phyloP scores from a whole-genome alignment of 2,797 vertebrate species.

The Lophius americanus region DNA sequence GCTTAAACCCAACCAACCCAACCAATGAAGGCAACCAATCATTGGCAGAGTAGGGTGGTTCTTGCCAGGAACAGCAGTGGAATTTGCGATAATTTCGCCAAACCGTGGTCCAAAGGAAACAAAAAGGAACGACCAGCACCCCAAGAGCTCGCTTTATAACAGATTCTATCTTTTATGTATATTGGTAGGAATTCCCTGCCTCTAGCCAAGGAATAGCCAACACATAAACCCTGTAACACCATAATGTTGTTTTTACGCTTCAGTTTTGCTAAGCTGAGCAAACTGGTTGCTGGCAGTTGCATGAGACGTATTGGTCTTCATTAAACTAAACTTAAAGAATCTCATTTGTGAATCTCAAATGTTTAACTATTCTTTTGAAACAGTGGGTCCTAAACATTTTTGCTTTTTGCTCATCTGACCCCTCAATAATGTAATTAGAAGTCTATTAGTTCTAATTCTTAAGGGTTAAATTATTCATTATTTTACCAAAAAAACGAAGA shows the following conservation, averaged over 20 bases:
- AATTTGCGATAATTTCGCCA: background rate
- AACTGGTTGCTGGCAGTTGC: too few relatives aligned
- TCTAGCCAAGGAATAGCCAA: background rate
- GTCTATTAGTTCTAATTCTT: too few relatives aligned
- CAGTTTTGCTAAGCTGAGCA: background rate
- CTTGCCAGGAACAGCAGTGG: too few relatives aligned
- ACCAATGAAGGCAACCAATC: background rate
- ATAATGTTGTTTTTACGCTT: background rate
- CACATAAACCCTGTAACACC: background rate
- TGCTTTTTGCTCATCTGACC: too few relatives aligned
- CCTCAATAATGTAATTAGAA: too few relatives aligned
- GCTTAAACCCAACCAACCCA: too few relatives aligned
- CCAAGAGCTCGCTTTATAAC: background rate
- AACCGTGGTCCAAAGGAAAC: background rate
- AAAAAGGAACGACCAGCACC: background rate
- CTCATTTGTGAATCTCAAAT: too few relatives aligned
- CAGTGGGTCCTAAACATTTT: too few relatives aligned
- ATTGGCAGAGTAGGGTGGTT: background rate
- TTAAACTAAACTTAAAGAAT: background rate
- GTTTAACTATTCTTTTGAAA: too few relatives aligned
- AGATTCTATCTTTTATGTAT: background rate
- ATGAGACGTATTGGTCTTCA: background rate
- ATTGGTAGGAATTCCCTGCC: background rate
- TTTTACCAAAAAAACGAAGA: too few relatives aligned
- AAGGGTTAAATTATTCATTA: too few relatives aligned